These are phyloP conservation scores for Chromobotia macracanthus DNA, from an alignment of 2,797 vertebrate genomes.

Conservation along the genomic window DNA sequence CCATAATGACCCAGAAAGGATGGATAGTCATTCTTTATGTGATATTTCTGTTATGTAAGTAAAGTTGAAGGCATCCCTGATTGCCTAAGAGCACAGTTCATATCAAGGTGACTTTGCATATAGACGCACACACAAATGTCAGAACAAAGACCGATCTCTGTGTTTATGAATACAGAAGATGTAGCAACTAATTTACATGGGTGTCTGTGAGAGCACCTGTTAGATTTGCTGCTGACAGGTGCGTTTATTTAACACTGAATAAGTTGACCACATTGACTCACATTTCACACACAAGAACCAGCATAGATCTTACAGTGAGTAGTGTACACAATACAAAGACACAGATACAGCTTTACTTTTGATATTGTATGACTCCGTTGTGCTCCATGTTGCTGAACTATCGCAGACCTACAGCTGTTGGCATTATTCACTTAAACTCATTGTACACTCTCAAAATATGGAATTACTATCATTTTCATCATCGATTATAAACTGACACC, in stretches of 20 bases:
- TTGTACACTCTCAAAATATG: conserved; percentile 62
- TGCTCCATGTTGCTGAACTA: conserved; percentile 45
- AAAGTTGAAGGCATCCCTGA: conserved; percentile 39
- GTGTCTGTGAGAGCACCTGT: conserved; percentile 48
- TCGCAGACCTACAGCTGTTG: conserved; percentile 42
- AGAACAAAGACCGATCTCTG: conserved; percentile 64
- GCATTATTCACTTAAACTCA: conserved; percentile 63
- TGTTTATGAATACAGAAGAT: conserved; percentile 26
- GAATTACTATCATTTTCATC: conserved; percentile 65
- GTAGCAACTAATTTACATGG: conserved; percentile 32
- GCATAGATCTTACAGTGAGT: conserved; percentile 55
- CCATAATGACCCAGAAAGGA: background rate
- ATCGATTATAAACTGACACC: conserved; percentile 73
- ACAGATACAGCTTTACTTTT: conserved; percentile 41
- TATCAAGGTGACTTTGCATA: conserved; percentile 46
- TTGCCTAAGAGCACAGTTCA: conserved; percentile 38
- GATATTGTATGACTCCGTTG: conserved; percentile 29
- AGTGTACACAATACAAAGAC: conserved; percentile 54
- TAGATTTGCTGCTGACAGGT: conserved; percentile 49
- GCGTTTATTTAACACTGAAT: conserved; percentile 62
- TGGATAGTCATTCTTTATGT: background rate
- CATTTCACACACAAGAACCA: conserved; percentile 52
- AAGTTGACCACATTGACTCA: conserved; percentile 55
- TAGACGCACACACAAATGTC: conserved; percentile 28
- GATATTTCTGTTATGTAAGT: conserved; percentile 2